Percentiles rank a stretch among this genome's conserved stretches.
Evolutionary conservation across 2,797 vertebrate species (phyloP).

Genomic region (Micromesistius poutassou): DNA sequence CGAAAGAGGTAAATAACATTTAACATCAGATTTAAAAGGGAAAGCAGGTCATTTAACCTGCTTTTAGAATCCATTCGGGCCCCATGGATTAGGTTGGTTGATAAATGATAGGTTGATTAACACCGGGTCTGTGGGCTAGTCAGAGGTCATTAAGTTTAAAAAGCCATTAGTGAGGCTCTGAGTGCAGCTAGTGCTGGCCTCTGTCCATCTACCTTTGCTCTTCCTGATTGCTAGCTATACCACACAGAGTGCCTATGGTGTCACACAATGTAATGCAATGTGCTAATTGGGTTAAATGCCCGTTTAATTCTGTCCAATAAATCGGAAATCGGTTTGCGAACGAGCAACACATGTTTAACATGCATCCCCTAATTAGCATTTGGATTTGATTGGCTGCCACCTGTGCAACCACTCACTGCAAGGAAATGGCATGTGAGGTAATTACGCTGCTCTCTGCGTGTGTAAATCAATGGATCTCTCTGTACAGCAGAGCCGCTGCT

Average conservation of each 20-base stretch:
- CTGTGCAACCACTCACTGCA: neutral
- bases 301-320: neutral
- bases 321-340: neutral
- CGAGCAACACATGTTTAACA: neutral
- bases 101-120: slow-evolving; percentile 58
- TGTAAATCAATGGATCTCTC: neutral
- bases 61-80: slow-evolving; percentile 48
- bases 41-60: slow-evolving; percentile 50
- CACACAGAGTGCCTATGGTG: too few relatives aligned
- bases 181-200: slow-evolving; percentile 29
- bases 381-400: slow-evolving; percentile 1
- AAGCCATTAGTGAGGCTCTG: slow-evolving; percentile 52
- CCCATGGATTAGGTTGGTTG: slow-evolving; percentile 47
- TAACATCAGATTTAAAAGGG: slow-evolving; percentile 49
- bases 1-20: slow-evolving; percentile 38
- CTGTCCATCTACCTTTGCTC: slow-evolving; percentile 30
- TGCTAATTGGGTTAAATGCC: slow-evolving; percentile 1
- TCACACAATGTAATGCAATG: too few relatives aligned
- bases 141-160: slow-evolving; percentile 59
- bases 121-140: slow-evolving; percentile 47
- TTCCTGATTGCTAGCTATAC: neutral
- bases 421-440: neutral
- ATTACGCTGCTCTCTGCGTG: neutral
- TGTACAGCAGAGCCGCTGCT: neutral
- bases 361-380: slow-evolving; percentile 5